Percentiles rank a stretch among this genome's conserved stretches.
Evolutionary conservation across 2,797 vertebrate genomes (phyloP).

Genomic region (Peromyscus eremicus): DNA sequence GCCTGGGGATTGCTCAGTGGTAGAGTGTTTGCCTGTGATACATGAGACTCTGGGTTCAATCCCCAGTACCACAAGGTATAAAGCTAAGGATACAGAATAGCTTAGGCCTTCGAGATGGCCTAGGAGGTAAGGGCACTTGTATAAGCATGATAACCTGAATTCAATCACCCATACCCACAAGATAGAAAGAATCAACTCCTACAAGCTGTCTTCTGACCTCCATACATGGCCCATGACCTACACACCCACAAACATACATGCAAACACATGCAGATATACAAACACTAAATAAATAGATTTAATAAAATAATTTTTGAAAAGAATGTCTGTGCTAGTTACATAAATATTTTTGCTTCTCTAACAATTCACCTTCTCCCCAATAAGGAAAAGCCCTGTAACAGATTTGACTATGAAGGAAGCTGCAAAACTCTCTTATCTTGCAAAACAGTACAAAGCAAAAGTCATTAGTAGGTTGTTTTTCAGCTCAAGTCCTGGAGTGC

Average conservation of each 20-base stretch:
- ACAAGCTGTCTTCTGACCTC: neutral
- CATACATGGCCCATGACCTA: neutral
- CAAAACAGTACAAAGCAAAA: neutral
- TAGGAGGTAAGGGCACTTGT: neutral
- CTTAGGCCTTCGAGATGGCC: accelerated
- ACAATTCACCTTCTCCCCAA: neutral
- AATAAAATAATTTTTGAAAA: neutral
- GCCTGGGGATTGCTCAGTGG: too few relatives aligned
- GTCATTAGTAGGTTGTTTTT: slow-evolving; percentile 29
- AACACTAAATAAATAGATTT: neutral
- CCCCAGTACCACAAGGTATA: neutral
- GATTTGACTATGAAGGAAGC: neutral
- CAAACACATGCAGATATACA: too few relatives aligned
- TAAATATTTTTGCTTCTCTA: neutral
- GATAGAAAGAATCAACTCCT: neutral
- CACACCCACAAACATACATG: neutral
- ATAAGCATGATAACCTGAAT: neutral
- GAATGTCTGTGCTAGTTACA: neutral
- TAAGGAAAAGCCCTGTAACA: neutral
- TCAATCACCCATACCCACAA: neutral
- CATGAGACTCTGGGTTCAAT: neutral
- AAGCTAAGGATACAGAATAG: neutral
- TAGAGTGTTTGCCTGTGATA: neutral
- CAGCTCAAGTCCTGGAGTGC: slow-evolving; percentile 33
- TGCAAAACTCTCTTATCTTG: neutral